A percentile compares a stretch with the other conserved stretches of the same genome.
Conservation (phyloP, 2,888 invertebrate genomes). For the Chouioia cunea region DNA sequence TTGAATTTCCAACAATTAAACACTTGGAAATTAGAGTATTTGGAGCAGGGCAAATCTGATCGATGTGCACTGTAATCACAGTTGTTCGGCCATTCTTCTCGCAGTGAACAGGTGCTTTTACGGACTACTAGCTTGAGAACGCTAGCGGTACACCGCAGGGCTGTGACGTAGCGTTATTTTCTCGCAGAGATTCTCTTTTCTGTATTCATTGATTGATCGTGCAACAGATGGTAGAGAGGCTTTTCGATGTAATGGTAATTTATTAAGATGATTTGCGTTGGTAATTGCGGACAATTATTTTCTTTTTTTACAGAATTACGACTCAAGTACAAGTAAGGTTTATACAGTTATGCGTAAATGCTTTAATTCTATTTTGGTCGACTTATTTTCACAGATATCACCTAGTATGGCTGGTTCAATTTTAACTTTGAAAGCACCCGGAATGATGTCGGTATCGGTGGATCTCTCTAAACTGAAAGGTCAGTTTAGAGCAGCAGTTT, state of each 20-base stretch:
- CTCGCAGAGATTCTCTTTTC: neutral
- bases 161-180: neutral
- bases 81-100: conserved; percentile 39
- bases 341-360: neutral
- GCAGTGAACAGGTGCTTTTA: conserved; percentile 16
- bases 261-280: too few relatives aligned
- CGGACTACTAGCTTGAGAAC: conserved; percentile 30
- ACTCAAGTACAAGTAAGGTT: neutral
- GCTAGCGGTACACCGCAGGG: conserved; percentile 13
- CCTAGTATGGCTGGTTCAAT: conserved; percentile 71
- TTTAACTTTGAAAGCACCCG: conserved; percentile 71
- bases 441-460: conserved; percentile 72
- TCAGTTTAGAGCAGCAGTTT: conserved; percentile 70
- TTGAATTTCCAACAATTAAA: conserved; percentile 29
- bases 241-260: neutral
- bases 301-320: neutral
- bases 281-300: neutral
- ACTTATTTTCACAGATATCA: conserved; percentile 28
- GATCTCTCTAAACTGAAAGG: conserved; percentile 68
- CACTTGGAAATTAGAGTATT: conserved; percentile 11
- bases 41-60: conserved; percentile 28
- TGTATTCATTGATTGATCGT: too few relatives aligned
- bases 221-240: conserved; percentile 18
- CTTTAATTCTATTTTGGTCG: too few relatives aligned
- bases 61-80: conserved; percentile 41